phyloP scores from a whole-genome alignment of 2,113 vertebrate species.

The Tachuris rubrigastra region DNA sequence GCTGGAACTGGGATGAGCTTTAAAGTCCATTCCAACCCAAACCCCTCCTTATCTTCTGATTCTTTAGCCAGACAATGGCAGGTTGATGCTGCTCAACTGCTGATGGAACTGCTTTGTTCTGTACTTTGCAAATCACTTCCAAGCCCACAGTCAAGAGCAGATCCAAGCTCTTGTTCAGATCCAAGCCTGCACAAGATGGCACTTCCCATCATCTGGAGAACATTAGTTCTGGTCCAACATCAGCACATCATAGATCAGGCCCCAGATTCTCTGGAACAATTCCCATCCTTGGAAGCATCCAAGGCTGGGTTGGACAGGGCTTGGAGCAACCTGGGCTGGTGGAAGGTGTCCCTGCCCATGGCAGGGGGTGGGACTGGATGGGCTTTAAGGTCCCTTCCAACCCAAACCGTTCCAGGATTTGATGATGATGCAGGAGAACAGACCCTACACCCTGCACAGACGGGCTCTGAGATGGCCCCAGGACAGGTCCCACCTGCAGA shows the following conservation, averaged over 20 bases:
- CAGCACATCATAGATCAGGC: too few relatives aligned
- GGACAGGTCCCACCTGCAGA: not conserved
- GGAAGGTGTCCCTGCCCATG: not conserved
- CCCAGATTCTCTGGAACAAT: not conserved
- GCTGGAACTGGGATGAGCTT: not conserved
- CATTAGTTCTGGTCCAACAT: fast-evolving
- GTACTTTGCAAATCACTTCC: too few relatives aligned
- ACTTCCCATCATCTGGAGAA: not conserved
- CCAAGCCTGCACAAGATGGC: not conserved
- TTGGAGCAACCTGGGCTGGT: not conserved
- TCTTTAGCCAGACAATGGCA: not conserved
- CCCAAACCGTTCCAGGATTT: not conserved
- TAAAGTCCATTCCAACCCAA: not conserved
- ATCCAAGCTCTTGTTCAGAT: not conserved
- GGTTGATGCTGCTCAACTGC: not conserved
- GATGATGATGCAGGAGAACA: fast-evolving
- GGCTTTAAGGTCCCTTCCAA: not conserved
- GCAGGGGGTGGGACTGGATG: not conserved
- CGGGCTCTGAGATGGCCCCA: not conserved
- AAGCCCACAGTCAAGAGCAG: not conserved
- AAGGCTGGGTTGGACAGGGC: not conserved
- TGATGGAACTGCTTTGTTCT: not conserved
- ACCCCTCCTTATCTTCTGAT: fast-evolving
- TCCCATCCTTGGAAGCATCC: not conserved
- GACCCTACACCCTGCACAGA: fast-evolving